Evolutionary conservation across 2,113 vertebrate genomes (phyloP).

Genomic region (Mormyrus lacerda): DNA sequence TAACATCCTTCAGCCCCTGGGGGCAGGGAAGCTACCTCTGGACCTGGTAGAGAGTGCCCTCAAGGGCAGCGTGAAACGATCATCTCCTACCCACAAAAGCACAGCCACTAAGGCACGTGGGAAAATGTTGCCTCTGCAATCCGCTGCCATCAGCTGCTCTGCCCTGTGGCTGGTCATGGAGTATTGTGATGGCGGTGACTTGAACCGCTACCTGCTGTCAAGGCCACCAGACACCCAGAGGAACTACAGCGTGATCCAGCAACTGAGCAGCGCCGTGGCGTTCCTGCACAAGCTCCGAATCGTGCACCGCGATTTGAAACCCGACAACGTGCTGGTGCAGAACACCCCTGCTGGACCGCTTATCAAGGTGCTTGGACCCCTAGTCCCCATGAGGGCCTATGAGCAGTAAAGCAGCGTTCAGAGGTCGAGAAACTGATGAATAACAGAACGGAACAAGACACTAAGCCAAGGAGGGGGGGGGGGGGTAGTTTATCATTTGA

Average conservation of each 20-base stretch:
- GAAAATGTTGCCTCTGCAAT: conserved; percentile 56
- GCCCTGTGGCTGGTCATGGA: conserved; percentile 97
- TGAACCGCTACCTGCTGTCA: conserved; percentile 86
- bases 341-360: conserved; percentile 70
- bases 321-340: conserved; percentile 89
- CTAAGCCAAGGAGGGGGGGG: not conserved
- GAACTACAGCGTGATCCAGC: conserved; percentile 78
- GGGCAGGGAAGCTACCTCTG: conserved; percentile 69
- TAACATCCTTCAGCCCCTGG: conserved; percentile 49
- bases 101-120: conserved; percentile 33
- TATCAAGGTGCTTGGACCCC: conserved; percentile 62
- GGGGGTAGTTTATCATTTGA: not conserved
- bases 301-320: conserved; percentile 88
- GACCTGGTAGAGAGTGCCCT: conserved; percentile 84
- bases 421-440: not conserved
- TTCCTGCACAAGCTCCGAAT: conserved; percentile 88
- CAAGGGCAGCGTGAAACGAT: conserved; percentile 62
- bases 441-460: not conserved
- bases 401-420: not conserved
- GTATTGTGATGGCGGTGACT: conserved; percentile 88
- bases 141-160: conserved; percentile 60
- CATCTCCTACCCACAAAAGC: conserved; percentile 17
- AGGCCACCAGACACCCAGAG: conserved; percentile 67
- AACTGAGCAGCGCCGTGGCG: conserved; percentile 82
- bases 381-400: not conserved